phyloP scores from a whole-genome alignment of 2,797 vertebrate genomes.

The Parauchenoglanis ngamensis region DNA sequence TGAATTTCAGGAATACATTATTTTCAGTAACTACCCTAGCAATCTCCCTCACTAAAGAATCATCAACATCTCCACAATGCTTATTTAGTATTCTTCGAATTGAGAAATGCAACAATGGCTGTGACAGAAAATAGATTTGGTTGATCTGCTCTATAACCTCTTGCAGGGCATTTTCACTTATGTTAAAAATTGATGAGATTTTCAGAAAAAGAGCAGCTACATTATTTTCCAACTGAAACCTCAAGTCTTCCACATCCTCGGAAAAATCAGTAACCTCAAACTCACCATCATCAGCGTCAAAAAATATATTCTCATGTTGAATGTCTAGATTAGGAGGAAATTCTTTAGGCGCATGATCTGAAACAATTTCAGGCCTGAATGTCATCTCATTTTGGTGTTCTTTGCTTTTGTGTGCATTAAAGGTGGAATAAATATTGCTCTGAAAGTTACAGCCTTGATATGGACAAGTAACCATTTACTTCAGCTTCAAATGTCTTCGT shows the following conservation, averaged over 20 bases:
- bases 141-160: neutral
- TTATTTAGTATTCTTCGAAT: neutral
- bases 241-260: neutral
- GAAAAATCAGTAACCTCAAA: neutral
- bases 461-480: conserved; percentile 43
- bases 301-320: neutral
- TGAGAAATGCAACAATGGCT: neutral
- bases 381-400: conserved; percentile 12
- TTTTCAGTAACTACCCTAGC: neutral
- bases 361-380: conserved; percentile 36
- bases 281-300: neutral
- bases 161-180: neutral
- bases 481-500: conserved; percentile 33
- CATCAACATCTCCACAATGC: neutral
- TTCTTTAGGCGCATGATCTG: neutral
- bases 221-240: neutral
- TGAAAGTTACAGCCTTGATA: conserved; percentile 44
- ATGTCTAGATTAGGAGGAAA: neutral
- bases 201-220: neutral
- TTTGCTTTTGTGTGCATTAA: conserved; percentile 45
- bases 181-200: neutral
- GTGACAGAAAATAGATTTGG: neutral
- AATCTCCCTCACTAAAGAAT: neutral
- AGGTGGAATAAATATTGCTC: conserved; percentile 47
- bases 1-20: neutral